These are phyloP conservation scores for Erynnis tages DNA, from an alignment of 2,888 invertebrate genomes.

Conservation along the genomic window DNA sequence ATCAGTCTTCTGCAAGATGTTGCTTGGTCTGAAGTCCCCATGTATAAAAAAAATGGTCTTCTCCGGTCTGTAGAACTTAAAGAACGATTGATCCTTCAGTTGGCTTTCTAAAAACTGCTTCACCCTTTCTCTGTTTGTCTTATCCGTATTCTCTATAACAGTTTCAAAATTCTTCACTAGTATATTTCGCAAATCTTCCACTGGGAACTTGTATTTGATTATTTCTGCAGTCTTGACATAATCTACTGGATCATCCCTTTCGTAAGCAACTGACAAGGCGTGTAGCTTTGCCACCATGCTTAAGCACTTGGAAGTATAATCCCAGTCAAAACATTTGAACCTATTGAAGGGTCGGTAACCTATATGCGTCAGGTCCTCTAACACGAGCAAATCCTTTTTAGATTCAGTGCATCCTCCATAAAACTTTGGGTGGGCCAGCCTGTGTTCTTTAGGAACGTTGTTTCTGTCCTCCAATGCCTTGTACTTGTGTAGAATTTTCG, in stretches of 20 bases:
- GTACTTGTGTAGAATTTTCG: conserved; percentile 30
- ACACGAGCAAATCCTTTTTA: conserved; percentile 45
- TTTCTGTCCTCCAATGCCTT: conserved; percentile 32
- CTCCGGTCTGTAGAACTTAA: conserved; percentile 34
- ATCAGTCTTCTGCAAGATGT: conserved; percentile 36
- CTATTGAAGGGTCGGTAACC: conserved; percentile 45
- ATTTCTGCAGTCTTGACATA: conserved; percentile 31
- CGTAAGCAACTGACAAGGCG: conserved; percentile 49
- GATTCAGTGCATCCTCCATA: conserved; percentile 38
- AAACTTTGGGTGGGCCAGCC: conserved; percentile 36
- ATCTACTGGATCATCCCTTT: conserved; percentile 26
- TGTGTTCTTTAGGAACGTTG: conserved; percentile 34
- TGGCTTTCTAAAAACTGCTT: conserved; percentile 33
- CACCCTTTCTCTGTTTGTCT: conserved; percentile 42
- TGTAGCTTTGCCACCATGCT: conserved; percentile 49
- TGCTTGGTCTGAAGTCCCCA: conserved; percentile 40
- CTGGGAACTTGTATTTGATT: conserved; percentile 14
- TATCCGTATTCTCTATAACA: conserved; percentile 36
- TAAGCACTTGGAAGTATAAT: conserved; percentile 40
- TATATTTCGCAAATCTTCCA: conserved; percentile 23
- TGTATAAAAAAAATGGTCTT: conserved; percentile 33
- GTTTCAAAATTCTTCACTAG: conserved; percentile 26
- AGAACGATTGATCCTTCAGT: conserved; percentile 27
- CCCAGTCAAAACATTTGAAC: conserved; percentile 42
- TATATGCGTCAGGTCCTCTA: conserved; percentile 42